These are phyloP conservation scores for Aspidapion aeneum DNA, from an alignment of 2,888 invertebrate genomes.

Conservation along the genomic window DNA sequence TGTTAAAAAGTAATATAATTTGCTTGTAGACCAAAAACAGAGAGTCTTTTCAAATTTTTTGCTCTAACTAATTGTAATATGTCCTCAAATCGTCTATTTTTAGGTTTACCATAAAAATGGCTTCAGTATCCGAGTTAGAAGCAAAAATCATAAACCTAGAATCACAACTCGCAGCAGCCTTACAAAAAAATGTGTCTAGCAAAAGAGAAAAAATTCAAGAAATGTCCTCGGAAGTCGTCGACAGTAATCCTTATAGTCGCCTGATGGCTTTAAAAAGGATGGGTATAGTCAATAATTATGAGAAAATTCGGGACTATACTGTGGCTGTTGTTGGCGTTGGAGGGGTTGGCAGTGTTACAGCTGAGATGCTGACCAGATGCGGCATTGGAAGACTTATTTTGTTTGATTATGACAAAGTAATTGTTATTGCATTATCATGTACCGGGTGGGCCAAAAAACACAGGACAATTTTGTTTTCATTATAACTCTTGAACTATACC, in stretches of 20 bases:
- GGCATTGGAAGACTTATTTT: conserved; percentile 95
- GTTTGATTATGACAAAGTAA: conserved; percentile 94
- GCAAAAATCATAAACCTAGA: conserved; percentile 63
- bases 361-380: conserved; percentile 98
- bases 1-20: no score
- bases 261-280: conserved; percentile 97
- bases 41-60: no score
- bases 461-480: no score
- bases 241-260: conserved; percentile 99
- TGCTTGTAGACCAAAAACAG: no score
- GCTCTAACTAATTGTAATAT: no score
- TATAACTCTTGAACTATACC: no score
- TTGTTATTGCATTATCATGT: no score
- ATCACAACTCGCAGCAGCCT: conserved; percentile 51
- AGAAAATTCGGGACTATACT: conserved; percentile 82
- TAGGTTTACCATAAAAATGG: conserved; percentile 48
- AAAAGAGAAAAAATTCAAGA: conserved; percentile 65
- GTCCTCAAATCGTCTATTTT: no score
- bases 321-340: conserved; percentile 97
- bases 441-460: no score
- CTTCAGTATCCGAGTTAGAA: conserved; percentile 58
- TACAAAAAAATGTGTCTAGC: conserved; percentile 25
- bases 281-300: conserved; percentile 99
- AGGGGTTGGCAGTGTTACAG: conserved; percentile 99
- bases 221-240: conserved; percentile 96